Evolutionary conservation across 2,888 invertebrate species (phyloP).

Genomic region (Prosopocoilus inquinatus): DNA sequence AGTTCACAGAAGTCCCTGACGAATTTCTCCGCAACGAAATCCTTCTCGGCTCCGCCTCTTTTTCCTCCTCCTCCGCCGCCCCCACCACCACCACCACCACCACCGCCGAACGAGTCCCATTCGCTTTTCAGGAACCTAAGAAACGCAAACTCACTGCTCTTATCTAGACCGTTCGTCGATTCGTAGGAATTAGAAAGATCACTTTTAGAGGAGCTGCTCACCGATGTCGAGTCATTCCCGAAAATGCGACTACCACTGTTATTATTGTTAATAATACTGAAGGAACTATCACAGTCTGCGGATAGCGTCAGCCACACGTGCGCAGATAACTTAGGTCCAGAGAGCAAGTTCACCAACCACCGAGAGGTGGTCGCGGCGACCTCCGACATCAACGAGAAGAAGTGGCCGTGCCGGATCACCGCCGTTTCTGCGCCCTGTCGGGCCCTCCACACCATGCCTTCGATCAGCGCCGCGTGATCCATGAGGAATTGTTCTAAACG

Average conservation of each 20-base stretch:
- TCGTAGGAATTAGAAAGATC: slow-evolving; percentile 14
- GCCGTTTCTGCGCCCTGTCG: slow-evolving; percentile 66
- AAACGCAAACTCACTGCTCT: slow-evolving; percentile 29
- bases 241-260: neutral
- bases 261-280: slow-evolving; percentile 24
- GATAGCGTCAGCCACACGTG: slow-evolving; percentile 41
- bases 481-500: slow-evolving; percentile 69
- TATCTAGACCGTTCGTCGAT: slow-evolving; percentile 13
- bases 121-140: slow-evolving; percentile 29
- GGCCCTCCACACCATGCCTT: slow-evolving; percentile 70
- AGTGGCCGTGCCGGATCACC: slow-evolving; percentile 54
- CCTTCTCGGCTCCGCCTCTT: slow-evolving; percentile 25
- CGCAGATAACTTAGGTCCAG: slow-evolving; percentile 34
- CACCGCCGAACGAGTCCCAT: slow-evolving; percentile 25
- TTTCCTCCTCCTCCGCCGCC: slow-evolving; percentile 10
- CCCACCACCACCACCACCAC: slow-evolving; percentile 7
- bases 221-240: slow-evolving; percentile 4
- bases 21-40: slow-evolving; percentile 49
- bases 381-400: slow-evolving; percentile 56
- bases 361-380: slow-evolving; percentile 49
- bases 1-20: slow-evolving; percentile 63
- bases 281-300: slow-evolving; percentile 35
- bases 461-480: slow-evolving; percentile 75
- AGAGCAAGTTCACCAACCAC: slow-evolving; percentile 59
- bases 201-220: slow-evolving; percentile 16